phyloP scores from a whole-genome alignment of 1,140 invertebrate species.

The Anastrepha ludens region DNA sequence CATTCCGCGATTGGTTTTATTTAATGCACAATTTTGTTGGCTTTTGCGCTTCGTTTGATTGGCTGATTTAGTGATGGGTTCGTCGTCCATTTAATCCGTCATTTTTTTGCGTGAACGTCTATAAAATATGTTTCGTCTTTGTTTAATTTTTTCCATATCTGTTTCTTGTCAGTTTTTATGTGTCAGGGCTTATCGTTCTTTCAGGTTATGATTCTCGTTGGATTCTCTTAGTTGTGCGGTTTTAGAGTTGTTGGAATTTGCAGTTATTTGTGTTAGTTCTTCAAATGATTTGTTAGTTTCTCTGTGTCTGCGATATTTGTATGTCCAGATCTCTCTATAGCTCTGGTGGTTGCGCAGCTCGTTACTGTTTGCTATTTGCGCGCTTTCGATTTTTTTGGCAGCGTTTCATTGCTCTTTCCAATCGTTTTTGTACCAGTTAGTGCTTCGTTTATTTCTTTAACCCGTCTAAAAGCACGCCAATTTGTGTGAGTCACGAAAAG shows the following conservation, averaged over 20 bases:
- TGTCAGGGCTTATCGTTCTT: not conserved
- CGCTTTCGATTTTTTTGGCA: not conserved
- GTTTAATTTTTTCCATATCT: not conserved
- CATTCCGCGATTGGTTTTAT: not conserved
- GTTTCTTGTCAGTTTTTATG: constrained; percentile 2
- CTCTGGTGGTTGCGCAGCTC: too few species aligned
- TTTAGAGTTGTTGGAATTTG: not conserved
- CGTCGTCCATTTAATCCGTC: constrained; percentile 37
- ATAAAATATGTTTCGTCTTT: constrained; percentile 8
- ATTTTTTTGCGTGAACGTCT: not conserved
- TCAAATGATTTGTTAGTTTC: not conserved
- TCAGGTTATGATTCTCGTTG: not conserved
- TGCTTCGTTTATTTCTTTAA: too few species aligned
- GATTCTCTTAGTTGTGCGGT: not conserved
- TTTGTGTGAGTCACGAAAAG: too few species aligned
- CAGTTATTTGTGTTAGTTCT: not conserved
- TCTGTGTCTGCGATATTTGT: not conserved
- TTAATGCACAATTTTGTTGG: not conserved
- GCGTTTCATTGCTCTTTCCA: not conserved
- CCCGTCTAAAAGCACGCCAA: too few species aligned
- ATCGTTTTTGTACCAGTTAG: not conserved
- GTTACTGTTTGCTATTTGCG: too few species aligned
- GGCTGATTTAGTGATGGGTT: not conserved
- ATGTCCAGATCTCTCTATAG: not conserved
- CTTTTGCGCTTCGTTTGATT: not conserved